phyloP scores from a whole-genome alignment of 2,797 vertebrate genomes.

The Synaphobranchus kaupii region DNA sequence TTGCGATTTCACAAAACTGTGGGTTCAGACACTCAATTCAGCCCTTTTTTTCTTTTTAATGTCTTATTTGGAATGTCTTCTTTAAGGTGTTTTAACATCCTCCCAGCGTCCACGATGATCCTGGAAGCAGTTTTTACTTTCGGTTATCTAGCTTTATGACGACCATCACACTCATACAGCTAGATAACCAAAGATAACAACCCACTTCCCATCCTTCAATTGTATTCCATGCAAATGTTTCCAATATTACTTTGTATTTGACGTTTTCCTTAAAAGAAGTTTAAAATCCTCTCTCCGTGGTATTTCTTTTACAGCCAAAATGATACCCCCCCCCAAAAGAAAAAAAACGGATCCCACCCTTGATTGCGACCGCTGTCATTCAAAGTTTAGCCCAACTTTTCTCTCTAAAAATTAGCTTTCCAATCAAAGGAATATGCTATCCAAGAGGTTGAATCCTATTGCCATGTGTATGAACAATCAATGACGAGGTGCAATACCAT shows the following conservation, averaged over 20 bases:
- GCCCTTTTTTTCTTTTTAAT: not conserved
- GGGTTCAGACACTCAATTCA: not conserved
- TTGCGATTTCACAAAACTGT: not conserved
- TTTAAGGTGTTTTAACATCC: conserved; percentile 47
- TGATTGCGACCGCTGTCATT: conserved; percentile 64
- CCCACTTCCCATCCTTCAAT: conserved; percentile 75
- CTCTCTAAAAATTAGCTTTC: conserved; percentile 3
- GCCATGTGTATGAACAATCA: conserved; percentile 23
- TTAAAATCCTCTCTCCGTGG: conserved; percentile 11
- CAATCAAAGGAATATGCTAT: conserved; percentile 24
- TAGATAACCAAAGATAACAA: conserved; percentile 97
- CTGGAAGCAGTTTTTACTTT: conserved; percentile 99
- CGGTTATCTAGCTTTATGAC: conserved; percentile 99
- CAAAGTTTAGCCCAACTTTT: conserved; percentile 79
- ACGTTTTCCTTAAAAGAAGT: not conserved
- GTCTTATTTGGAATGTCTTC: conserved; percentile 4
- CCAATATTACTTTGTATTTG: not conserved
- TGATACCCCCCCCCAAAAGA: not conserved
- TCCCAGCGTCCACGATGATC: conserved; percentile 73
- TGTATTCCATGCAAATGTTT: conserved; percentile 27
- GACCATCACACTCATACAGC: conserved; percentile 96
- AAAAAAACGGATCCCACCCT: conserved; percentile 46
- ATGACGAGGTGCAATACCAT: conserved; percentile 27
- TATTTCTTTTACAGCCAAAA: not conserved
- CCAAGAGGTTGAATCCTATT: conserved; percentile 28